Evolutionary conservation across 2,888 invertebrate species (phyloP), one percentile per base, ranked within the genome.

Genomic region (Eutolmus rufibarbis): DNA sequence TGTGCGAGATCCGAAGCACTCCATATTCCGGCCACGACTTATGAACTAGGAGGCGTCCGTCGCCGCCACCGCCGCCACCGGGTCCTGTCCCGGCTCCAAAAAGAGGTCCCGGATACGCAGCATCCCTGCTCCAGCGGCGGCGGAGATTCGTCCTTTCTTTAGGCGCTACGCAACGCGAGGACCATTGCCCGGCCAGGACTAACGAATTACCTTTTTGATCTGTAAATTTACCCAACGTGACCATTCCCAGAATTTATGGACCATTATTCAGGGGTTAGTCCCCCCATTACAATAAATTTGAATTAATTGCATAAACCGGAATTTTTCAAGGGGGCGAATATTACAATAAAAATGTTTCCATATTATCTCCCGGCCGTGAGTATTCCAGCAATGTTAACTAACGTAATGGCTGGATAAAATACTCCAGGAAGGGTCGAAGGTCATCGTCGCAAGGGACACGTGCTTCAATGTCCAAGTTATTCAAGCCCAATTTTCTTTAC

Each of bases 141-240:
- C 16, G 14, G 12, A 14, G 43, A 46, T 46, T 46, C 40, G 14
- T 56, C 7, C 37, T 66, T 79, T 51, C 79, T 84, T 84, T 31
- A 4, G 14, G 82, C 57, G 82, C 23, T 84, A 84, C 82, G 82
- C 82, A 84, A 84, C 40, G 82, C 66, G 66, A 66, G 66, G 66
- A 66, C 23, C 28, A 14, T 66, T 19, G 66, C 74, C 74, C 40
- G 85, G 85, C 57, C 74, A 85, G 74, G 66, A 19, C 87, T 77
- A 87, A 87, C 84, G 78, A 76, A 84, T 87, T 85, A 87, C 87
- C 87, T 87, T 87, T 87, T 87, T 87, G 87, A 87, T 87, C 87
- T 87, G 87, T 87, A 85, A 87, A 87, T 87, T 87, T 87, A 87
- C 87, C 87, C 87, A 84, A 84, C 84, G 87, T 87, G 87, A 87